Base-by-base conservation (phyloP, 2,888 invertebrate genomes). In the Rhopalosiphum nymphaeae region DNA sequence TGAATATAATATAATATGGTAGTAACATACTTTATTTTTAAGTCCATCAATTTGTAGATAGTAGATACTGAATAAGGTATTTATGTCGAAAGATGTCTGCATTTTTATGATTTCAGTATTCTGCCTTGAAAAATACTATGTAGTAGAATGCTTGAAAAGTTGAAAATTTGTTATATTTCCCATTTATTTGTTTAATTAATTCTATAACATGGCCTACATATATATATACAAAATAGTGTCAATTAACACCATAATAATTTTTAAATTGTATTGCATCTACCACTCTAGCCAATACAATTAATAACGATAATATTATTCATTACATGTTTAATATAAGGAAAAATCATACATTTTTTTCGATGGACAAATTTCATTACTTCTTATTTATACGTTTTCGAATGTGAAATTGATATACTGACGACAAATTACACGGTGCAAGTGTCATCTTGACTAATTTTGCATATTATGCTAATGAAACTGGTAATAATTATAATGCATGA, bases 31-130 rank as follows among this genome's bases (percentile, higher is more conserved):
- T 26, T 25, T 29, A 56, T 56, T 42, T 11, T 25, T 36, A 13
- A 56, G 29, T 57, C 56, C 44, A 85, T 91, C 26, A 84, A 78
- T 87, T 57, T 7, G 11, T 91, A 91, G 25, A 44, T 91, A 49
- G 25, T 25, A 56, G 25, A 29, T 11, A 91, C 53, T n/a, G 36
- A n/a, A 26, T 44, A 56, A n/a, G 21, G 21, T 91, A 85, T 44
- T 44, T 44, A 36, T 85, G 25, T 56, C 16, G n/a, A 85, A 91
- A 53, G 36, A 21, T 44, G n/a, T 91, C 25, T 44, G 44, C 46
- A 92, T 26, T 92, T 26, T 53, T 78, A 26, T 78, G 26, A 78
- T 5, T 46, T 91, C 13, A 49, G 46, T 67, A 49, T 49, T 49
- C 49, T 49, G 36, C 49, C 49, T 91, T 78, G 91, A 91, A 78